Conservation (phyloP, 2,797 vertebrate species). For the Mastacembelus armatus region DNA sequence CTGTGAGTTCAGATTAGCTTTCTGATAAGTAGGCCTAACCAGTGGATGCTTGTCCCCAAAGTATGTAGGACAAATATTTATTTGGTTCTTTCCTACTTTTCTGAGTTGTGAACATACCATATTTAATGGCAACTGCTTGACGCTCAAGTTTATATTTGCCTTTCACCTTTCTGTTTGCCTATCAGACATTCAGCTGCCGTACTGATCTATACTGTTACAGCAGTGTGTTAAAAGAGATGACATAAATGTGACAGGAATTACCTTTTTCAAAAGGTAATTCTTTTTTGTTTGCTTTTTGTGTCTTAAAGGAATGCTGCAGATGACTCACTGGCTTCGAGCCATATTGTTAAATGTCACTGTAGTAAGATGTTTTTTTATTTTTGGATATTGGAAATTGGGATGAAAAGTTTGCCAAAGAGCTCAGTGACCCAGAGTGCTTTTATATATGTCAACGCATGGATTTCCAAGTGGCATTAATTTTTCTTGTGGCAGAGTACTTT, state of each 20-base stretch:
- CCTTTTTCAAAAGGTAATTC: no score
- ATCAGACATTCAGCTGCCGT: slow-evolving; percentile 2
- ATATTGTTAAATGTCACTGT: slow-evolving; percentile 3
- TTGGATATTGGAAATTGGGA: neutral
- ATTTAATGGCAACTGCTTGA: slow-evolving; percentile 4
- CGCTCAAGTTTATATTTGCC: slow-evolving; percentile 21
- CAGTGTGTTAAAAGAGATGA: neutral
- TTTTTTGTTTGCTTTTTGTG: slow-evolving; percentile 13
- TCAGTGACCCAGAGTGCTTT: slow-evolving; percentile 3
- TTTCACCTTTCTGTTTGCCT: slow-evolving; percentile 15
- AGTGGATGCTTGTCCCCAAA: slow-evolving; percentile 25
- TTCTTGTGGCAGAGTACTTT: neutral
- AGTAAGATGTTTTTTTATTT: slow-evolving; percentile 7
- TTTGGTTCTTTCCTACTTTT: slow-evolving; percentile 45
- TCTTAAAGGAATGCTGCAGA: slow-evolving; percentile 8
- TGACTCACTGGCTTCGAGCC: slow-evolving; percentile 20
- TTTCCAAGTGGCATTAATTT: neutral
- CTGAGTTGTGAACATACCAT: slow-evolving; percentile 49
- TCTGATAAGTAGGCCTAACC: slow-evolving; percentile 35
- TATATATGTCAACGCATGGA: no score
- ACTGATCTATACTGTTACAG: slow-evolving; percentile 9
- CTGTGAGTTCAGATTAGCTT: slow-evolving; percentile 21
- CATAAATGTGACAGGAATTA: slow-evolving; percentile 11
- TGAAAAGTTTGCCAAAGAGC: slow-evolving; percentile 26
- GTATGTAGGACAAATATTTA: slow-evolving; percentile 53